These are phyloP conservation scores for Tokudaia muenninki DNA, from an alignment of 2,797 vertebrate genomes.

Conservation along the genomic window DNA sequence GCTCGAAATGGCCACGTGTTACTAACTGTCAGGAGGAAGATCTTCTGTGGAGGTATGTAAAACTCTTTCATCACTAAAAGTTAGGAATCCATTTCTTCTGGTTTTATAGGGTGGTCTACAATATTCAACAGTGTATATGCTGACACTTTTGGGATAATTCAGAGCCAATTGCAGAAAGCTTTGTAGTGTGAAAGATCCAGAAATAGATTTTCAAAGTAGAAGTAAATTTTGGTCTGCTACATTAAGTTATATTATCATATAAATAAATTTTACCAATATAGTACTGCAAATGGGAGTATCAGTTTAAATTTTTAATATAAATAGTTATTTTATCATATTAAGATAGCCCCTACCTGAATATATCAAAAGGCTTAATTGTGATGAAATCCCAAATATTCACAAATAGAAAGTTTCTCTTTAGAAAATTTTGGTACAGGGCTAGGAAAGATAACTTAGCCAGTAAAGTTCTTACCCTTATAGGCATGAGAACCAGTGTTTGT, in stretches of 20 bases:
- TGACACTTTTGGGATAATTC: not conserved
- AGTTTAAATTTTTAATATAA: not conserved
- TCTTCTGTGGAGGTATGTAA: constrained; percentile 91
- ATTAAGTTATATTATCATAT: not conserved
- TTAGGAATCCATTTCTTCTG: not conserved
- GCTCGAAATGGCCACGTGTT: constrained; percentile 98
- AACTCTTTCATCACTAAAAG: not conserved
- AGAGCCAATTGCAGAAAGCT: not conserved
- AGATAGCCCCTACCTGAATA: not conserved
- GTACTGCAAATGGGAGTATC: not conserved
- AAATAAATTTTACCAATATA: not conserved
- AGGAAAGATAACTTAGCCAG: not conserved
- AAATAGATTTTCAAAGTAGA: constrained; percentile 49
- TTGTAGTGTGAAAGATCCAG: not conserved
- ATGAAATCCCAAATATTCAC: constrained; percentile 35
- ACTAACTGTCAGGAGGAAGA: constrained; percentile 95
- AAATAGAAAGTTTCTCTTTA: not conserved
- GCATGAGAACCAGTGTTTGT: not conserved
- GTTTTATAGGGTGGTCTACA: not conserved
- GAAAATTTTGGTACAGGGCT: not conserved
- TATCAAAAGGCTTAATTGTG: not conserved
- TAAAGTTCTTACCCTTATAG: not conserved
- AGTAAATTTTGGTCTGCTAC: not conserved
- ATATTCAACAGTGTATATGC: not conserved
- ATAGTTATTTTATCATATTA: not conserved